Evolutionary conservation across 2,113 vertebrate genomes (phyloP).

Genomic region (Hippocampus zosterae): DNA sequence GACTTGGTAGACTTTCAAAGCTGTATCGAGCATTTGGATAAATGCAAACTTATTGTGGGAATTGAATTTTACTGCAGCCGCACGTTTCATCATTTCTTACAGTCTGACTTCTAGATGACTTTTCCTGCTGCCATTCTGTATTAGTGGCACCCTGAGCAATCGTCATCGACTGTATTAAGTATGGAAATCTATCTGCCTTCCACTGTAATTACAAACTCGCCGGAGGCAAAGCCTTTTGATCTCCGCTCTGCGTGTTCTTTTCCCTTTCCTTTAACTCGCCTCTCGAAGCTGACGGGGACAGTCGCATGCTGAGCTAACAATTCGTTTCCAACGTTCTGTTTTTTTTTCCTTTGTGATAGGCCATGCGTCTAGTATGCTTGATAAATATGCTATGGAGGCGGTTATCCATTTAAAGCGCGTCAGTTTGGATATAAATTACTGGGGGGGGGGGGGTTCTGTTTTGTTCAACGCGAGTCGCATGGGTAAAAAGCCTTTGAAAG

Average conservation of each 20-base stretch:
- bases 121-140: constrained; percentile 41
- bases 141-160: constrained; percentile 30
- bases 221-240: constrained; percentile 66
- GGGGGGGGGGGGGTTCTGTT: constrained; percentile 18
- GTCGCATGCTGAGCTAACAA: constrained; percentile 56
- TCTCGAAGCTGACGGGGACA: constrained; percentile 50
- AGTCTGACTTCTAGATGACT: constrained; percentile 48
- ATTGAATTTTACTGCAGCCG: too few relatives aligned
- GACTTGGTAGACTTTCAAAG: too few relatives aligned
- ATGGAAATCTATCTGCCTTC: constrained; percentile 63
- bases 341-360: constrained; percentile 13
- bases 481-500: constrained; percentile 26
- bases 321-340: constrained; percentile 50
- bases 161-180: constrained; percentile 60
- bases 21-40: too few relatives aligned
- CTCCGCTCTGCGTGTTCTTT: constrained; percentile 56
- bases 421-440: constrained; percentile 1
- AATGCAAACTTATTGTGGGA: too few relatives aligned
- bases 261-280: constrained; percentile 53
- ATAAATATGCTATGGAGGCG: constrained; percentile 39
- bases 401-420: constrained; percentile 9
- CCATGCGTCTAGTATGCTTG: constrained; percentile 28
- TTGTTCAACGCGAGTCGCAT: constrained; percentile 11
- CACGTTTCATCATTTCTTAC: not conserved
- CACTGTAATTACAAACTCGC: constrained; percentile 67